Percentiles rank a stretch among this genome's conserved stretches.
phyloP scores from a whole-genome alignment of 2,888 invertebrate species.

The Drosophila setosimentum region DNA sequence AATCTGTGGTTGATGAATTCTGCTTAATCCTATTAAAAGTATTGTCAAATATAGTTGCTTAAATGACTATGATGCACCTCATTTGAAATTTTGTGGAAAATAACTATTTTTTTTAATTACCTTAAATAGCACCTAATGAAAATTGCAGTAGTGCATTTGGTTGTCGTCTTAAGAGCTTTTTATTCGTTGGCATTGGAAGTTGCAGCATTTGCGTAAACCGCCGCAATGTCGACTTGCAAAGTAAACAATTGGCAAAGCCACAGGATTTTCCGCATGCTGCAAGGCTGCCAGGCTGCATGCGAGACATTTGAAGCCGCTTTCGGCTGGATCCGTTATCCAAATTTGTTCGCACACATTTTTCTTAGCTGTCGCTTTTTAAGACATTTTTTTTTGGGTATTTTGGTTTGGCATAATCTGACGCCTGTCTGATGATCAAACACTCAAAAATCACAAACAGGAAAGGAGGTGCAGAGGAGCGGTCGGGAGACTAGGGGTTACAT shows the following conservation, averaged over 20 bases:
- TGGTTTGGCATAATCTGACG: slow-evolving; percentile 62
- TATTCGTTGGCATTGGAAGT: slow-evolving; percentile 11
- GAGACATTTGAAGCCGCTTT: slow-evolving; percentile 21
- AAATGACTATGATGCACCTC: background rate
- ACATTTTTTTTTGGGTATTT: slow-evolving; percentile 15
- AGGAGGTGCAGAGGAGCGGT: slow-evolving; percentile 35
- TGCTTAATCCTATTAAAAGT: background rate
- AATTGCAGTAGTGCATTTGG: slow-evolving; percentile 31
- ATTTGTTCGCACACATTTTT: slow-evolving; percentile 12
- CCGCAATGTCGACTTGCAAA: slow-evolving; percentile 48
- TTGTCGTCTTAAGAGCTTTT: slow-evolving; percentile 15
- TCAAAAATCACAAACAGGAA: slow-evolving; percentile 59
- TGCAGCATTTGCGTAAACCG: slow-evolving; percentile 51
- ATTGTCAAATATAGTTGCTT: background rate
- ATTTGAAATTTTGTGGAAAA: background rate
- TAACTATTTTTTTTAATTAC: background rate
- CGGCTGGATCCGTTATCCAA: slow-evolving; percentile 21
- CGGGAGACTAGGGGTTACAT: slow-evolving; percentile 20
- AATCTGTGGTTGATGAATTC: background rate
- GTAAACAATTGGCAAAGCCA: slow-evolving; percentile 56
- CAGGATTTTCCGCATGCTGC: slow-evolving; percentile 23
- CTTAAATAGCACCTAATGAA: background rate
- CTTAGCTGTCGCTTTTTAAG: slow-evolving; percentile 14
- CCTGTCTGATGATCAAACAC: slow-evolving; percentile 53
- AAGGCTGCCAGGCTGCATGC: slow-evolving; percentile 12